Percentiles rank a stretch among this genome's conserved stretches.
Conservation (phyloP, 2,113 vertebrate genomes). For the Daboia siamensis region DNA sequence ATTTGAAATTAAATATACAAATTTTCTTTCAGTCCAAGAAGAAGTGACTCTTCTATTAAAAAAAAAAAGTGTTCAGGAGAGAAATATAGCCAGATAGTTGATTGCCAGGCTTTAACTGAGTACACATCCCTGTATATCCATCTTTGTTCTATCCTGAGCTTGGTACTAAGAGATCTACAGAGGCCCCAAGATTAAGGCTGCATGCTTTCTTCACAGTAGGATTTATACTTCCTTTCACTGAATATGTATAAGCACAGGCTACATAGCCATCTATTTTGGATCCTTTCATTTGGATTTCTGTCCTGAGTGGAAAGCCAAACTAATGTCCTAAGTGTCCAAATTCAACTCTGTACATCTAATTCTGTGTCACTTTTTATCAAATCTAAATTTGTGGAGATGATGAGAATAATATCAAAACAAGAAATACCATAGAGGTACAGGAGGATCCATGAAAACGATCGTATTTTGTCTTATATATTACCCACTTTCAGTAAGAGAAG, state of each 20-base stretch:
- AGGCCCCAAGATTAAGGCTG: neutral
- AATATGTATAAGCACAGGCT: neutral
- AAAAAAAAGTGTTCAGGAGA: neutral
- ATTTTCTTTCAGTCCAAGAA: neutral
- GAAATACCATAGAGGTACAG: neutral
- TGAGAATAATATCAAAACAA: neutral
- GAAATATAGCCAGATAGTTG: neutral
- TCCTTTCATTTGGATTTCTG: neutral
- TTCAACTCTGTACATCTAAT: neutral
- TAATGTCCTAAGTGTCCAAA: neutral
- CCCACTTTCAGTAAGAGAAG: neutral
- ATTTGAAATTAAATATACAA: neutral
- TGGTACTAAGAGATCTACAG: neutral
- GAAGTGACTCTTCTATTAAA: neutral
- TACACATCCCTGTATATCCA: neutral
- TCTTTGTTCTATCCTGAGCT: neutral
- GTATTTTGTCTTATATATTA: neutral
- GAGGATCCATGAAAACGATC: neutral
- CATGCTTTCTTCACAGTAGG: neutral
- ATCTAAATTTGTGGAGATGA: neutral
- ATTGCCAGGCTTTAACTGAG: neutral
- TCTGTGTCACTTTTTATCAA: neutral
- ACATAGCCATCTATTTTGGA: neutral
- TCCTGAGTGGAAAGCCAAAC: neutral
- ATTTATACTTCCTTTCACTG: neutral